Conservation (phyloP, 2,113 vertebrate genomes). For the Ochotona princeps region DNA sequence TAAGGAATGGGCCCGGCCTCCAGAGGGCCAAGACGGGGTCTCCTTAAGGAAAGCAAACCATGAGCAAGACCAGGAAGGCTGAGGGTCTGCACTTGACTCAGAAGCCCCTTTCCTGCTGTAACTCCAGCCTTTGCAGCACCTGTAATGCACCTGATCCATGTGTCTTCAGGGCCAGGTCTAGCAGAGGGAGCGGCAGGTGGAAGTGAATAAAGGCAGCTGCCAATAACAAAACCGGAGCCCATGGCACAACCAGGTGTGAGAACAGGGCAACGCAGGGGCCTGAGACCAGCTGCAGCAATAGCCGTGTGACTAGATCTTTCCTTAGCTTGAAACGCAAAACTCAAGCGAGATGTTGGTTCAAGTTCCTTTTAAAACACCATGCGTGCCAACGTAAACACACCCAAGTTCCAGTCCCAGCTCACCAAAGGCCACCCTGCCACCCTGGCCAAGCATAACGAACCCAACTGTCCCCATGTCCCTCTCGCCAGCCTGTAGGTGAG, state of each 20-base stretch:
- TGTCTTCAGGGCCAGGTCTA: neutral
- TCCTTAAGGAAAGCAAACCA: neutral
- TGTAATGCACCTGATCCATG: neutral
- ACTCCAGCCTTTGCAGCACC: neutral
- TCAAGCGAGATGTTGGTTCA: constrained; percentile 41
- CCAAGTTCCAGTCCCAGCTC: constrained; percentile 2
- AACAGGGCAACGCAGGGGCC: neutral
- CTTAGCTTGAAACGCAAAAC: neutral
- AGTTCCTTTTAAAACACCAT: constrained; percentile 45
- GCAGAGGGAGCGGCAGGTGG: neutral
- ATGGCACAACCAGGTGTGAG: neutral
- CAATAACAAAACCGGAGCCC: neutral
- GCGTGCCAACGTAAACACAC: constrained; percentile 54
- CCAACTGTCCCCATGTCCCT: neutral
- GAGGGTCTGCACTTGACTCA: too few species aligned
- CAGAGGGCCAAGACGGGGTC: neutral
- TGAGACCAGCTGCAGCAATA: neutral
- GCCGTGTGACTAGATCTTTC: neutral
- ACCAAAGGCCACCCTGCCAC: neutral
- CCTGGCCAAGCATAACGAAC: neutral
- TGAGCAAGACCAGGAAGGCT: neutral
- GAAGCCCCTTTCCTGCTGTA: neutral
- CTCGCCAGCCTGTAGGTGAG: neutral
- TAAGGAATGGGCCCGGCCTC: neutral
- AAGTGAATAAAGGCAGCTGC: neutral